These are phyloP conservation scores for Muntiacus muntjak DNA, from an alignment of 2,113 vertebrate species.

Conservation along the genomic window DNA sequence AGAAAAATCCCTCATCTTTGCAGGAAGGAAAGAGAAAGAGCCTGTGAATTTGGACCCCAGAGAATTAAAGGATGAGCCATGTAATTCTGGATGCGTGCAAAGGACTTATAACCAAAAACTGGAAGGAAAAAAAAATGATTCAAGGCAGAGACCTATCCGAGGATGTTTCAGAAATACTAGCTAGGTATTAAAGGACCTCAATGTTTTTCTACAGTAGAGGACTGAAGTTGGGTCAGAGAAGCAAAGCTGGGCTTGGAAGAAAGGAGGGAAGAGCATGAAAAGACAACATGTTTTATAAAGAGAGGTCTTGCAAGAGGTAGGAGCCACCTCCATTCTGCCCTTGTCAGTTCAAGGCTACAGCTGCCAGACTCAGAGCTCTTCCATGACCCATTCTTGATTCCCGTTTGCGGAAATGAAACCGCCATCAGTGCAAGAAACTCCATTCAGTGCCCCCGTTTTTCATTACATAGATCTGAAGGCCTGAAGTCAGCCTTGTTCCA, in stretches of 20 bases:
- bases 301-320: neutral
- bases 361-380: neutral
- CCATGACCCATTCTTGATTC: neutral
- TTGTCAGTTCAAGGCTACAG: neutral
- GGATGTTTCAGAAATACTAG: constrained; percentile 7
- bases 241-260: neutral
- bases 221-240: constrained; percentile 1
- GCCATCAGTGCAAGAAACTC: neutral
- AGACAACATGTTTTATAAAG: neutral
- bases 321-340: neutral
- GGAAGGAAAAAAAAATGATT: neutral
- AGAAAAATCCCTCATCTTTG: neutral
- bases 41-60: neutral
- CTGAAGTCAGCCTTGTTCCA: neutral
- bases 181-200: neutral
- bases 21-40: neutral
- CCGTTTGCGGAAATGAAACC: neutral
- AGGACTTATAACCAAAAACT: neutral
- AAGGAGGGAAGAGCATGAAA: neutral
- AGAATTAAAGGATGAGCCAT: neutral
- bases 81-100: neutral
- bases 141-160: neutral
- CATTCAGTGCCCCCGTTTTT: neutral
- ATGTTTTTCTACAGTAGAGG: neutral
- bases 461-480: neutral